Evolutionary conservation across 2,113 vertebrate genomes (phyloP).

Genomic region (Psittacara wagleri): DNA sequence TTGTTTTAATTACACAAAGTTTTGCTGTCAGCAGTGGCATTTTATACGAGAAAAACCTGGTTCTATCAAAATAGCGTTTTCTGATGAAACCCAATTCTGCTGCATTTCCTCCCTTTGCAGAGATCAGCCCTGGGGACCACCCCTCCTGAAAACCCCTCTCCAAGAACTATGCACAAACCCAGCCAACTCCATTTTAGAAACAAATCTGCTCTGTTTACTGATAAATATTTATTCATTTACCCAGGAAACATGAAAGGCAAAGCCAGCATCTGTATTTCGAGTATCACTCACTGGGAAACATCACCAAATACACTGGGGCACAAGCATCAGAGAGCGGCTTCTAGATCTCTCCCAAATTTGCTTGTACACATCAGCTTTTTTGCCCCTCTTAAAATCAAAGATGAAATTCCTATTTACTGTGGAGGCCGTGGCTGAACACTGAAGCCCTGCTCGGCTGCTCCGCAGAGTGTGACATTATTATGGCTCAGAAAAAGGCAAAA

Average conservation of each 20-base stretch:
- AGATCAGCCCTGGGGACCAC: background rate
- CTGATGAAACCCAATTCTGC: background rate
- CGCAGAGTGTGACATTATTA: background rate
- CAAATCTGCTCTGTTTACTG: slow-evolving; percentile 27
- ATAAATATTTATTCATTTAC: slow-evolving; percentile 54
- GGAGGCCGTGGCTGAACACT: accelerated
- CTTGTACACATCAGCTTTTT: background rate
- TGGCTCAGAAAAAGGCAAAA: background rate
- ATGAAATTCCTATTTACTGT: background rate
- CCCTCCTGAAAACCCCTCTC: background rate
- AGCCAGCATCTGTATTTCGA: slow-evolving; percentile 2
- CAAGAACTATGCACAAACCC: background rate
- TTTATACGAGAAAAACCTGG: background rate
- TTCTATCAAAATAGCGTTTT: background rate
- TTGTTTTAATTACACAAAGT: background rate
- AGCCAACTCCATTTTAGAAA: background rate
- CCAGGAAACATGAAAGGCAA: slow-evolving; percentile 36
- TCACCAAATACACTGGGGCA: background rate
- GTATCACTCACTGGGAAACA: background rate
- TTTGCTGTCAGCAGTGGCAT: background rate
- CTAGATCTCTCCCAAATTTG: background rate
- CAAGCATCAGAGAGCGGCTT: background rate
- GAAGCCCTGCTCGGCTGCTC: background rate
- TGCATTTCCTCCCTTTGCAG: background rate
- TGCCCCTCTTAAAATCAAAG: background rate